Evolutionary conservation across 2,888 invertebrate genomes (phyloP).

Genomic region (Aspidiotus destructor): DNA sequence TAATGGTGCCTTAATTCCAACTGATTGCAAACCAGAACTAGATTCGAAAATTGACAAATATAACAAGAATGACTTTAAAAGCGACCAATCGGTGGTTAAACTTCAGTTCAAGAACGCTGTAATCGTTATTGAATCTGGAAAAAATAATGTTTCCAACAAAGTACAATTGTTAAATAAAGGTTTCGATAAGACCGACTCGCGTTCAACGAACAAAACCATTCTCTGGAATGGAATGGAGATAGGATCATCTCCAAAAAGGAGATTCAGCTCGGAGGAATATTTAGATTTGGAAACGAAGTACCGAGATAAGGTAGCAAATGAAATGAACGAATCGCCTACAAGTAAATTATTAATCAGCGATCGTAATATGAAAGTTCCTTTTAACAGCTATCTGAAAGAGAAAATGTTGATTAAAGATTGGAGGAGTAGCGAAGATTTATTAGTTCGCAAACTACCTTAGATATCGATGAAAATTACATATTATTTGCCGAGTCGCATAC

Average conservation of each 20-base stretch:
- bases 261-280: constrained; percentile 27
- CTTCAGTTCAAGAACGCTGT: constrained; percentile 39
- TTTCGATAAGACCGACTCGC: background rate
- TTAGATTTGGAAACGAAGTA: constrained; percentile 15
- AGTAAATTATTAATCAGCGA: constrained; percentile 13
- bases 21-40: constrained; percentile 3
- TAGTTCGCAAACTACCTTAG: background rate
- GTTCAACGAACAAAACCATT: background rate
- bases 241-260: constrained; percentile 10
- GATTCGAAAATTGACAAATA: constrained; percentile 5
- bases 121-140: constrained; percentile 39
- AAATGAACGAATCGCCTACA: constrained; percentile 21
- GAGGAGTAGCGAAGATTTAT: constrained; percentile 23
- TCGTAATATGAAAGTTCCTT: constrained; percentile 15
- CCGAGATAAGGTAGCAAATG: constrained; percentile 17
- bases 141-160: constrained; percentile 13
- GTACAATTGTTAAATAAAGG: background rate
- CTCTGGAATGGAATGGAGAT: background rate
- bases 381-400: constrained; percentile 10
- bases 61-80: constrained; percentile 11
- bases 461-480: no score
- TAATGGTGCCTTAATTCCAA: constrained; percentile 18
- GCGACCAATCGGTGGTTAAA: constrained; percentile 38
- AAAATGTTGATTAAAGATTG: constrained; percentile 17
- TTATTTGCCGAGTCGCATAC: no score